phyloP scores from a whole-genome alignment of 2,888 invertebrate species.

The Dicranocentrus wangi region DNA sequence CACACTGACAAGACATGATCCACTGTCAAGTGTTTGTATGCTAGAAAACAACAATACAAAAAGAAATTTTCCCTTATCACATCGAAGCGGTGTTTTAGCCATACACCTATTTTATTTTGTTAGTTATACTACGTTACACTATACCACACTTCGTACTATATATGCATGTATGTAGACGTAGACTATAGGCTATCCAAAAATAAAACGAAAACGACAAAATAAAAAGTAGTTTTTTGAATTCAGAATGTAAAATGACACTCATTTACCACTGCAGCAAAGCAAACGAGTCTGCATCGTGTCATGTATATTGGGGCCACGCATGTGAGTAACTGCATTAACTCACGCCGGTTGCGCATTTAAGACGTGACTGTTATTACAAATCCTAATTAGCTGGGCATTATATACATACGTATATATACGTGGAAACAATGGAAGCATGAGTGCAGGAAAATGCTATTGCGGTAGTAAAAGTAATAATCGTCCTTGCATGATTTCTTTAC shows the following conservation, averaged over 20 bases:
- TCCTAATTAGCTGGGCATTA: constrained; percentile 46
- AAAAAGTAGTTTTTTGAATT: constrained; percentile 35
- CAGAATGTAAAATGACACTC: constrained; percentile 41
- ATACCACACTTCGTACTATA: too few relatives aligned
- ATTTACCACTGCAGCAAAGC: constrained; percentile 8
- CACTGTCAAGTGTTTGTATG: not conserved
- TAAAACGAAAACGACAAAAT: too few relatives aligned
- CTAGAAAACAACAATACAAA: constrained; percentile 6
- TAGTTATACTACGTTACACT: too few relatives aligned
- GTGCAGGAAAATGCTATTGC: not conserved
- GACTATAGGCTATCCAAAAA: too few relatives aligned
- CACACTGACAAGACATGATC: not conserved
- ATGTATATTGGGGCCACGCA: constrained; percentile 35
- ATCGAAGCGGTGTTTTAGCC: too few relatives aligned
- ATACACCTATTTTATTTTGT: too few relatives aligned
- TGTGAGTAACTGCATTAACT: constrained; percentile 26
- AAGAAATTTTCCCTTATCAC: constrained; percentile 3
- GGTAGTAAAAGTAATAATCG: constrained; percentile 54
- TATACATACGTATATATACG: not conserved
- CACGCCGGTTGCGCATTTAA: constrained; percentile 32
- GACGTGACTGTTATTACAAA: constrained; percentile 54
- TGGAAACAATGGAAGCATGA: constrained; percentile 32
- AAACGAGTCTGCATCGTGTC: constrained; percentile 10
- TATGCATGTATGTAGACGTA: too few relatives aligned
- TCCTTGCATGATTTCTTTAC: constrained; percentile 40